Conservation (phyloP, 2,888 invertebrate genomes). For the Drosophila greeni region DNA sequence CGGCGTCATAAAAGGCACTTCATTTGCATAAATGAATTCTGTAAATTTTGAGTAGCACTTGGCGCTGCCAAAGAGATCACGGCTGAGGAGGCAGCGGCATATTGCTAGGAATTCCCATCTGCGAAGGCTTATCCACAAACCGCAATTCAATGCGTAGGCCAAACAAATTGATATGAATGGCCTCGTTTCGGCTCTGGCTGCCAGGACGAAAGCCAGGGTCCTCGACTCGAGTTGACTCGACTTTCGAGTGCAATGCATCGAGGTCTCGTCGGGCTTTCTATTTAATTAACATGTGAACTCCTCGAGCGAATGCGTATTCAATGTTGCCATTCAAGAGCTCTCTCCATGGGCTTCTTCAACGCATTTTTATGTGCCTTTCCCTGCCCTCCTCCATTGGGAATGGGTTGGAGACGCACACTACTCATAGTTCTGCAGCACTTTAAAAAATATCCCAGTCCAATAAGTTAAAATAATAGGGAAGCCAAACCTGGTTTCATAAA, state of each 20-base stretch:
- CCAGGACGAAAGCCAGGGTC: slow-evolving; percentile 28
- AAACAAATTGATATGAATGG: slow-evolving; percentile 67
- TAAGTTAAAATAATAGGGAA: neutral
- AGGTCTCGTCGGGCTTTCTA: slow-evolving; percentile 53
- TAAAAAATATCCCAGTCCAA: too few species aligned
- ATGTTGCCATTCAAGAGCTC: slow-evolving; percentile 51
- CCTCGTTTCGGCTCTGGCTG: slow-evolving; percentile 16
- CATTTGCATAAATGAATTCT: slow-evolving; percentile 73
- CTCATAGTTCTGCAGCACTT: neutral
- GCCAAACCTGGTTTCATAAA: neutral
- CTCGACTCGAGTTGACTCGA: slow-evolving; percentile 40
- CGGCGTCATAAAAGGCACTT: slow-evolving; percentile 66
- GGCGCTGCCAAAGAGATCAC: slow-evolving; percentile 43
- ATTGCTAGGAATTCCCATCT: slow-evolving; percentile 42
- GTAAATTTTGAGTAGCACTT: slow-evolving; percentile 69
- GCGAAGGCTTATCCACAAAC: slow-evolving; percentile 54
- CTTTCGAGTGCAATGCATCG: slow-evolving; percentile 56
- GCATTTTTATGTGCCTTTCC: slow-evolving; percentile 19
- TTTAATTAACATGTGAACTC: slow-evolving; percentile 68
- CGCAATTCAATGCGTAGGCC: slow-evolving; percentile 67
- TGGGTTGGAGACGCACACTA: neutral
- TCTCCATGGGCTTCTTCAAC: slow-evolving; percentile 37
- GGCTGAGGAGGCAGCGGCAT: slow-evolving; percentile 24
- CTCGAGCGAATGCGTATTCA: slow-evolving; percentile 52
- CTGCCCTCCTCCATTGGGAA: slow-evolving; percentile 13